Base-by-base conservation (phyloP, 2,888 invertebrate genomes). In the Odontothrips loti region DNA sequence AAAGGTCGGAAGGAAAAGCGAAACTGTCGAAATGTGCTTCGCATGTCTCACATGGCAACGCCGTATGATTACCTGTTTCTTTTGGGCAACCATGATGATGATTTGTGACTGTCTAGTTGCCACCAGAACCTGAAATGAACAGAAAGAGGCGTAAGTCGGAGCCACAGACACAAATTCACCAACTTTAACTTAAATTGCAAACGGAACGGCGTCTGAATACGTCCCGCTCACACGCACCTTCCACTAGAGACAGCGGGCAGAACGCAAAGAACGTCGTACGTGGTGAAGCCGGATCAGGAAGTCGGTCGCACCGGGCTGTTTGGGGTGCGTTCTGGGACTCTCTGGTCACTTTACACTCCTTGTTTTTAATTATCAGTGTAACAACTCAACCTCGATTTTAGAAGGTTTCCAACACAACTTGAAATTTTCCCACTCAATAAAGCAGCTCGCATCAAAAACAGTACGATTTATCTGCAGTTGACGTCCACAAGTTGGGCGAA, bases 41-140 rank as follows among this genome's bases (percentile, higher is more conserved):
- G 83, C 12, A 58, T 6, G 58, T 58, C 27, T 27, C 68, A 75
- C 68, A 75, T 75, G 68, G 68, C 68, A 27, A 11, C 27, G 68
- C 68, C 68, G 27, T 47, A 79, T 27, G 85, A 88, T 88, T 89
- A 93, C 94, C 91, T 94, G 93, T 90, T 96, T 96, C 90, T 96
- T 96, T 87, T 93, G 93, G 83, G 95, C 94, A 87, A 95, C 95
- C 95, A 96, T 96, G 86, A 88, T 91, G 86, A 84, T 81, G 82
- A 1, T 27, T 58, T 15, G 20, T 58, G 58, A 8, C 11, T 15
- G 58, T 12, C n/a, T 43, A 43, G 34, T 43, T 43, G 34, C 17
- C 58, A 58, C 58, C 58, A 43, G 58, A 27, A 75, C 68, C 68
- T 75, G 68, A 27, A 75, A 75, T 27, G 23, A 27, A 75, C 23